Percentiles rank a stretch among this genome's conserved stretches.
Conservation (phyloP, 2,113 vertebrate genomes). For the Fulica atra region DNA sequence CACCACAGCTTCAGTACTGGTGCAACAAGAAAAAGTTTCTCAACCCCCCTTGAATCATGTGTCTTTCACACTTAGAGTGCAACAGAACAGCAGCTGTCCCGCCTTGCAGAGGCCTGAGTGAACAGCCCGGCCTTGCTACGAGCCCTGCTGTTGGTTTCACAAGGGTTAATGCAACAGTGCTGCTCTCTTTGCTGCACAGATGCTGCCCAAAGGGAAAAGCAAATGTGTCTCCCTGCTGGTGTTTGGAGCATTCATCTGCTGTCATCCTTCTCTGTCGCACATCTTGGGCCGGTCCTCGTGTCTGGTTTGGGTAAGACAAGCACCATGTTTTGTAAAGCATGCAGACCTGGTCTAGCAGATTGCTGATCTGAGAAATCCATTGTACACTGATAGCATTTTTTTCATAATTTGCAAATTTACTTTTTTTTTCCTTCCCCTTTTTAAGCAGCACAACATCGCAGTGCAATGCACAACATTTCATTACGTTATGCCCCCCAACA, state of each 20-base stretch:
- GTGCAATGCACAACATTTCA: background rate
- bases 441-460: background rate
- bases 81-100: background rate
- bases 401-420: background rate
- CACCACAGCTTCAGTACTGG: background rate
- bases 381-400: background rate
- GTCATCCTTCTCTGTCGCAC: slow-evolving; percentile 4
- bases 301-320: background rate
- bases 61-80: background rate
- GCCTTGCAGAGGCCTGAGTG: background rate
- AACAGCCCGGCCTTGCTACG: background rate
- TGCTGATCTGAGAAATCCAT: background rate
- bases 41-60: background rate
- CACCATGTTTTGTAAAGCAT: background rate
- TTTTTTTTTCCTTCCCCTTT: background rate
- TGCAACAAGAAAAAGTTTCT: background rate
- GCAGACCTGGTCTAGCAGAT: background rate
- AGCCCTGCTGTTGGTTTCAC: slow-evolving; percentile 17
- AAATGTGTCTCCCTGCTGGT: background rate
- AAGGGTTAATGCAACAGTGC: background rate
- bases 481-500: background rate
- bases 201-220: slow-evolving; percentile 22
- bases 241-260: slow-evolving; percentile 1
- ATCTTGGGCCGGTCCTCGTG: background rate
- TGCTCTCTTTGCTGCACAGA: slow-evolving; percentile 24